These are phyloP conservation scores for Aricia agestis DNA, from an alignment of 1,140 invertebrate genomes.

Conservation along the genomic window DNA sequence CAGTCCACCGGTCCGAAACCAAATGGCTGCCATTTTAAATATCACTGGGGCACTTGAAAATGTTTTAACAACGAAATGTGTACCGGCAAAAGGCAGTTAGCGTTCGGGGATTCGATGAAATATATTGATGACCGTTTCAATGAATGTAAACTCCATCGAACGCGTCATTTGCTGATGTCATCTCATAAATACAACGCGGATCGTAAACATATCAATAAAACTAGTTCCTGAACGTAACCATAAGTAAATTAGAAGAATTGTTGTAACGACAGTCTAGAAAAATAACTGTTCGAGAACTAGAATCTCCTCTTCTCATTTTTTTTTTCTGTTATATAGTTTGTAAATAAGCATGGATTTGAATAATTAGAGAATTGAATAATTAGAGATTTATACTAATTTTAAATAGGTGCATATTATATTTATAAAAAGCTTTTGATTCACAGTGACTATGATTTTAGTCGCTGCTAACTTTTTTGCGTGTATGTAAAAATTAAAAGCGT, in stretches of 20 bases:
- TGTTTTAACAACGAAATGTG: slow-evolving; percentile 34
- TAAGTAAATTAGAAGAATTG: not conserved
- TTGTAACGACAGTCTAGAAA: not conserved
- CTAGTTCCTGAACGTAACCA: not conserved
- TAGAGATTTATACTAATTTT: too few relatives aligned
- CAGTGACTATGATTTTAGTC: too few relatives aligned
- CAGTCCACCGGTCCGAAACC: slow-evolving; percentile 41
- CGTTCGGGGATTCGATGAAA: not conserved
- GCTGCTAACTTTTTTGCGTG: too few relatives aligned
- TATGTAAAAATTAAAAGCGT: too few relatives aligned
- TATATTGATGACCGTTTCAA: not conserved
- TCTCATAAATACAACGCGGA: not conserved
- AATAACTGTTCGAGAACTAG: not conserved
- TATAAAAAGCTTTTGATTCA: too few relatives aligned
- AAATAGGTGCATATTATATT: too few relatives aligned
- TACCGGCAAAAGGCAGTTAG: slow-evolving; percentile 6
- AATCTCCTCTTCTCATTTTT: too few relatives aligned
- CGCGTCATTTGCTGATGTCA: slow-evolving; percentile 4
- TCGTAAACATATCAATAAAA: slow-evolving; percentile 3
- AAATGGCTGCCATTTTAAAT: slow-evolving; percentile 44
- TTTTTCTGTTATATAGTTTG: too few relatives aligned
- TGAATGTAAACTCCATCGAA: not conserved
- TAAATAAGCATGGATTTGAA: too few relatives aligned
- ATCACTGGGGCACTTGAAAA: slow-evolving; percentile 57
- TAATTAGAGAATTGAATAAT: too few relatives aligned